Base-by-base conservation (phyloP, 2,888 invertebrate genomes). In the Drosophila mimetica region DNA sequence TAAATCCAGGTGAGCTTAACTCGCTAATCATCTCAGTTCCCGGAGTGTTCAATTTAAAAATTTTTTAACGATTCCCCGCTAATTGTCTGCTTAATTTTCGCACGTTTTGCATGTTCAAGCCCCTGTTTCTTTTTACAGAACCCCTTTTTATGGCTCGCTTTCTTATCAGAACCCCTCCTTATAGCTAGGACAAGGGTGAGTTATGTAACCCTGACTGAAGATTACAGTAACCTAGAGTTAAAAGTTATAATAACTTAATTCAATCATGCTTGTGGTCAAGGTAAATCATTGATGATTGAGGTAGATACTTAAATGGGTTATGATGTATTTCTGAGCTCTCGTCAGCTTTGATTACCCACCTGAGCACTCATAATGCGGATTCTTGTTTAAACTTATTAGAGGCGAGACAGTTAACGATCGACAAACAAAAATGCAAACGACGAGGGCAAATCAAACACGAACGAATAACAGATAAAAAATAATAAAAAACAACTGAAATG, bases 301-400 rank as follows among this genome's bases (percentile, higher is more conserved):
- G 30, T 22, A 50, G 30, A 58, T 58, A 71, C 47, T 41, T 60
- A 67, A 48, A 39, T 60, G 42, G 32, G n/a, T n/a, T n/a, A 11
- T 34, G 16, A 36, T 47, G 37, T 42, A 28, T 34, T 51, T 64
- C 42, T 28, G 36, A 69, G n/a, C n/a, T 32, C 50, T 59, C 47
- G 70, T 69, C 58, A 69, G 41, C 14, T 71, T 61, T 30, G 64
- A 69, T 80, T 86, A 83, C 88, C 88, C 83, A 83, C 82, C 82
- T 83, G 79, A 74, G 20, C 20, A 71, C 75, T 83, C 83, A 87
- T 82, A 59, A 50, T 66, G 59, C 25, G 52, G 48, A 42, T 53
- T 67, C 52, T 66, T 52, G 54, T 44, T 41, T 20, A 71, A 72
- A 44, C 52, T 51, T 51, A 51, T 32, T 34, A 46, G 44, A 48